Evolutionary conservation across 1,140 invertebrate species (phyloP).

Genomic region (Formica selysi): DNA sequence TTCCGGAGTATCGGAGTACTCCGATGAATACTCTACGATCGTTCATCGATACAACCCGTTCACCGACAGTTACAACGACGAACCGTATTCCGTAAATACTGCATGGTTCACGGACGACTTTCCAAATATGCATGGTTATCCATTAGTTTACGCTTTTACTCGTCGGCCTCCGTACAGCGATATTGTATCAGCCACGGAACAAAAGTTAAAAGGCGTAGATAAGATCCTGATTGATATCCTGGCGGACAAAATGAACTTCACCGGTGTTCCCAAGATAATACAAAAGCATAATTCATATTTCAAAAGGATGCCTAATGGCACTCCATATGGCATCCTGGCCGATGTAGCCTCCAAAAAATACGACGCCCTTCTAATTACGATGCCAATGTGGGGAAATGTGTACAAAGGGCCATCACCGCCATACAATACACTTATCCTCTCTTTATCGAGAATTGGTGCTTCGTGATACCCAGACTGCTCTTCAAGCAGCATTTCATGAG

Average conservation of each 20-base stretch:
- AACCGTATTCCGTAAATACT: background rate
- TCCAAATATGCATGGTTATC: conserved; percentile 21
- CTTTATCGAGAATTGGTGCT: background rate
- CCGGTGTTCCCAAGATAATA: background rate
- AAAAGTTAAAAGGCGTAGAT: background rate
- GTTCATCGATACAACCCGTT: conserved; percentile 29
- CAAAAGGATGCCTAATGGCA: background rate
- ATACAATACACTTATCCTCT: background rate
- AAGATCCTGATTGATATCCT: background rate
- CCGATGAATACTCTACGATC: background rate
- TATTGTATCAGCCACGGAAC: background rate
- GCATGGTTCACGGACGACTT: conserved; percentile 16
- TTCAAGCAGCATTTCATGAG: background rate
- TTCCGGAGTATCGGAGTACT: background rate
- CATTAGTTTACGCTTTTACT: background rate
- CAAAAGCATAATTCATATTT: background rate
- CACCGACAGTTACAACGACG: background rate
- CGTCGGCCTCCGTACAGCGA: background rate
- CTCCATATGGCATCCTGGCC: background rate
- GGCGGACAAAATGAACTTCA: conserved; percentile 32
- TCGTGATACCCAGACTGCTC: background rate
- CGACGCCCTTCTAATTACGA: background rate
- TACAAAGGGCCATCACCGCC: too few species aligned
- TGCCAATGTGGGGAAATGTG: background rate
- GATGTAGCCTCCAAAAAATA: background rate